Percentiles rank a stretch among this genome's conserved stretches.
Evolutionary conservation across 2,888 invertebrate species (phyloP).

Genomic region (Scaeva pyrastri): DNA sequence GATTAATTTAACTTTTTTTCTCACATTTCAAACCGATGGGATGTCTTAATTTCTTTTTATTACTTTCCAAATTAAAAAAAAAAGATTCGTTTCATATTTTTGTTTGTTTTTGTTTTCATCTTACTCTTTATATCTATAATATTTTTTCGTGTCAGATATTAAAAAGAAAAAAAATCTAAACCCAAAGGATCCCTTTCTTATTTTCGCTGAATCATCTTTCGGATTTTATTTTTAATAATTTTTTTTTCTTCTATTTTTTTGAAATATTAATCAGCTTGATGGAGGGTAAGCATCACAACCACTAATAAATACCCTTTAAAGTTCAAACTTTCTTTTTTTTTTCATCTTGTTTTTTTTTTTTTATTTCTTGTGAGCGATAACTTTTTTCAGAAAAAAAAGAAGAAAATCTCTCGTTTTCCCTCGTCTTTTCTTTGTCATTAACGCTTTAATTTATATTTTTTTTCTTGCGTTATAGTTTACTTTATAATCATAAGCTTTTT

Average conservation of each 20-base stretch:
- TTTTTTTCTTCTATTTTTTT: background rate
- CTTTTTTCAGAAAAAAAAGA: too few species aligned
- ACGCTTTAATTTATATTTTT: conserved; percentile 33
- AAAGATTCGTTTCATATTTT: background rate
- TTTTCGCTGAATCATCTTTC: conserved; percentile 15
- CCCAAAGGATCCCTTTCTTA: background rate
- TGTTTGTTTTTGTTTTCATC: background rate
- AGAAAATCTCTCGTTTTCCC: background rate
- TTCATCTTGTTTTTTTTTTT: background rate
- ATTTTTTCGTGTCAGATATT: conserved; percentile 4
- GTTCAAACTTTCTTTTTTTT: conserved; percentile 1
- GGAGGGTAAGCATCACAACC: conserved; percentile 19
- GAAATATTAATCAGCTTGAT: conserved; percentile 17
- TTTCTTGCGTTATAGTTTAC: conserved; percentile 39
- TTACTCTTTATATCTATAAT: background rate
- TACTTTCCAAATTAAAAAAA: conserved; percentile 1
- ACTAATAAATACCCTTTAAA: conserved; percentile 41
- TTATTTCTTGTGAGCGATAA: background rate
- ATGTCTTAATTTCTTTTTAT: background rate
- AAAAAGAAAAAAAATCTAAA: background rate
- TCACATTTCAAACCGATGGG: background rate
- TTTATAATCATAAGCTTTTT: conserved; percentile 48
- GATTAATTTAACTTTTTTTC: background rate
- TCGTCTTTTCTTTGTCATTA: conserved; percentile 21
- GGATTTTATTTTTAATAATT: background rate